Evolutionary conservation across 2,797 vertebrate genomes (phyloP).

Genomic region (Phalanger gymnotis): DNA sequence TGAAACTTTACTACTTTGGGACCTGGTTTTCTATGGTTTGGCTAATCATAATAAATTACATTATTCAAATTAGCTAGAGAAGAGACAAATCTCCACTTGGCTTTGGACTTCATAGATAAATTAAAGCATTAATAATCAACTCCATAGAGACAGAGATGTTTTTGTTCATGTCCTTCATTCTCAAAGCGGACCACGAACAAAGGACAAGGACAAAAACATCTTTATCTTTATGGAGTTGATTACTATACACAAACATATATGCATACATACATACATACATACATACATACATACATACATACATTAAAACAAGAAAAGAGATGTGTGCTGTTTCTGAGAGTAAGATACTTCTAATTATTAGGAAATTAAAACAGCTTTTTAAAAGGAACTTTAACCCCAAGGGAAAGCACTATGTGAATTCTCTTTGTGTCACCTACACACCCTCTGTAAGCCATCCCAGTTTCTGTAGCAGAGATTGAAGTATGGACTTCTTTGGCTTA

Average conservation of each 20-base stretch:
- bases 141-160: background rate
- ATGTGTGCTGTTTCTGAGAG: background rate
- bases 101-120: background rate
- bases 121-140: background rate
- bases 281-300: background rate
- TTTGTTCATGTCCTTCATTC: too few relatives aligned
- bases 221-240: background rate
- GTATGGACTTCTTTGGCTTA: background rate
- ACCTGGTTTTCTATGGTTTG: background rate
- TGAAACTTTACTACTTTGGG: background rate
- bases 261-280: background rate
- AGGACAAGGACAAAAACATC: background rate
- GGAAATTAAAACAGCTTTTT: background rate
- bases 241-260: background rate
- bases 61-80: background rate
- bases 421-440: background rate
- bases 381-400: background rate
- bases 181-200: too few relatives aligned
- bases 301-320: background rate
- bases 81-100: background rate
- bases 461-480: background rate
- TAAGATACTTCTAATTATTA: background rate
- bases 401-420: background rate
- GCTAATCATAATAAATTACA: background rate
- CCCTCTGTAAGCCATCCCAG: background rate